phyloP scores from a whole-genome alignment of 2,888 invertebrate species.

The Xylocampa areola region DNA sequence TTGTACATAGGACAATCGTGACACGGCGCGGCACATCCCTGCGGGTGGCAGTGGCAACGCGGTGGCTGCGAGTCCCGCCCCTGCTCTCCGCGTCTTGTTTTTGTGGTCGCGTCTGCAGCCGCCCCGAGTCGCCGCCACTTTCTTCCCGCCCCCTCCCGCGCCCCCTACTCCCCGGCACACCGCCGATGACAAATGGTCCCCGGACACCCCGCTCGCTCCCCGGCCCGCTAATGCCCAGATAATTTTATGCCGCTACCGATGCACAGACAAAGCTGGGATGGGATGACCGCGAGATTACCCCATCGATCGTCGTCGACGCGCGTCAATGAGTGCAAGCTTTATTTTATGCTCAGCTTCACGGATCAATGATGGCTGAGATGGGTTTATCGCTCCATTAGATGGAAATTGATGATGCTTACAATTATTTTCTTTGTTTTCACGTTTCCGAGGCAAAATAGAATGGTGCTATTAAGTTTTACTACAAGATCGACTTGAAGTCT shows the following conservation, averaged over 20 bases:
- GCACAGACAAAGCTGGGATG: conserved; percentile 79
- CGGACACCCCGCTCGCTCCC: conserved; percentile 78
- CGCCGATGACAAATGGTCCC: conserved; percentile 89
- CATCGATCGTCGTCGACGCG: conserved; percentile 81
- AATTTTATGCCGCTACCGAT: conserved; percentile 86
- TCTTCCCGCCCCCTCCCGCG: conserved; percentile 74
- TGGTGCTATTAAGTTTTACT: conserved; percentile 41
- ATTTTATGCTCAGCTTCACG: conserved; percentile 81
- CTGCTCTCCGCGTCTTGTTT: conserved; percentile 85
- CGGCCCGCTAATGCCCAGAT: conserved; percentile 85
- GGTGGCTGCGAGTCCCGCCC: conserved; percentile 80
- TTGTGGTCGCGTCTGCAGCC: conserved; percentile 88
- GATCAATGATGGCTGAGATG: conserved; percentile 75
- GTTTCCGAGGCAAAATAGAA: conserved; percentile 51
- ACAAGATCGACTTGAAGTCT: conserved; percentile 43
- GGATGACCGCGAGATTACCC: conserved; percentile 85
- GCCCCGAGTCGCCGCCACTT: conserved; percentile 83
- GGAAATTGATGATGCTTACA: conserved; percentile 71
- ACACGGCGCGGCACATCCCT: conserved; percentile 70
- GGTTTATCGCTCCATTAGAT: conserved; percentile 78
- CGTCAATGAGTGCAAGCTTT: conserved; percentile 83
- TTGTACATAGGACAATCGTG: conserved; percentile 63
- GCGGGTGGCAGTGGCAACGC: conserved; percentile 75
- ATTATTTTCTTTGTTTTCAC: conserved; percentile 56
- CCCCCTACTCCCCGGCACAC: conserved; percentile 61